Base-by-base conservation (phyloP, 2,113 vertebrate genomes). In the Motacilla alba region DNA sequence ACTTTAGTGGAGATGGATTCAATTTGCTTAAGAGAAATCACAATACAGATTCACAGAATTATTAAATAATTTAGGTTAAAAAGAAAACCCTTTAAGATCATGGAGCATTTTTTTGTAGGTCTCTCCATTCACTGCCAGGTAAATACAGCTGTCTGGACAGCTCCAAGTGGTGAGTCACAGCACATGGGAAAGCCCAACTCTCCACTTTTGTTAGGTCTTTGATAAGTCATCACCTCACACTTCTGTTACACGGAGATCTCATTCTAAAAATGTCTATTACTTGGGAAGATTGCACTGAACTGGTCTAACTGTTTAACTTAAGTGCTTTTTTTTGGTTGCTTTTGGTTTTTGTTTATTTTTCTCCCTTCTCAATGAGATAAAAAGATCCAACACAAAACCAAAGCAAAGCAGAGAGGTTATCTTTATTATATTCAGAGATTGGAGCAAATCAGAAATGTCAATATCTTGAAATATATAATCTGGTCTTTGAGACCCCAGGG, bases 151-250 rank as follows among this genome's bases (percentile, higher is more conserved):
- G 76, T 56, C 91, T 90, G 89, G 76, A 74, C 2, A 59, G 55
- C 76, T 95, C 79, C 94, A 90, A 52, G 73, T 94, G 89, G 24
- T 81, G 76, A 90, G 55, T 28, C 86, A 77, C 28, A 62, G 79
- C 35, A 49, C 41, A 58, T 5, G 44, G 53, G 46, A 80, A 76
- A 83, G 21, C 63, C 43, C 60, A 81, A 6, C 21, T 66, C 59
- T 55, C 13, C 6, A 0, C 41, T 81, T 50, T 13, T 62, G 14
- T 49, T 83, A 62, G 49, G 43, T 77, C 79, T 83, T 70, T 86
- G 68, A 67, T 56, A 74, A 86, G 13, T 33, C 15, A 1, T 60
- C 76, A 47, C 19, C 39, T 74, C 2, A 2, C 64, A 21, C 30
- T 63, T 63, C 30, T 81, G 8, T 35, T 67, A 35, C 0, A 1